A percentile compares a stretch with the other conserved stretches of the same genome.
Conservation (phyloP, 2,797 vertebrate genomes). For the Hyperoplus lanceolatus region DNA sequence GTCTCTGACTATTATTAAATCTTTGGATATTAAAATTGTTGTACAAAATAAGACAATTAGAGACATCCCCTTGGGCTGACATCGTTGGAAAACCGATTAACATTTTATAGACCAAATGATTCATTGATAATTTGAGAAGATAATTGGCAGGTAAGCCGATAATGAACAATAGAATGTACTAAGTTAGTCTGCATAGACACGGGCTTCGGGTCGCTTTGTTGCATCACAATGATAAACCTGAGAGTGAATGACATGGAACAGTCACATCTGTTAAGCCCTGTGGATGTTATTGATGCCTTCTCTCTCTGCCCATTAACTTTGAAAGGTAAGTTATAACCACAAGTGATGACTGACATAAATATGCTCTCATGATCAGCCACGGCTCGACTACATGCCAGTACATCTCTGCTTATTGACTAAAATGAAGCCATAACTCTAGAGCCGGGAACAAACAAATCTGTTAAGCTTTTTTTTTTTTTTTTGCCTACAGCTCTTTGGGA, state of each 20-base stretch:
- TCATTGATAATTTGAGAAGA: background rate
- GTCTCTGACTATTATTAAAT: background rate
- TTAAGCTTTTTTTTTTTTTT: conserved; percentile 5
- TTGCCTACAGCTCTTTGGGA: conserved; percentile 40
- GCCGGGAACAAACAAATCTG: conserved; percentile 53
- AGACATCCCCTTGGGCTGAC: background rate
- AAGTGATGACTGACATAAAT: conserved; percentile 43
- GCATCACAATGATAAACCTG: conserved; percentile 11
- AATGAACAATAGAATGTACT: background rate
- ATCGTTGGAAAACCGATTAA: background rate
- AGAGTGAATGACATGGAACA: conserved; percentile 54
- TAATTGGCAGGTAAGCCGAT: background rate
- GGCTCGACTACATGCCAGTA: conserved; percentile 12
- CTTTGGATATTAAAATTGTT: background rate
- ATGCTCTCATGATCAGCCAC: conserved; percentile 16
- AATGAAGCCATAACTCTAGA: conserved; percentile 49
- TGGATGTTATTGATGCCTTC: conserved; percentile 42
- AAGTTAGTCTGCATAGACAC: background rate
- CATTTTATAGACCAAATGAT: background rate
- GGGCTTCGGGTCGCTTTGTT: conserved; percentile 3
- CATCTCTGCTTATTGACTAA: conserved; percentile 47
- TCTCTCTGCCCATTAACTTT: conserved; percentile 59
- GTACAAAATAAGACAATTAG: background rate
- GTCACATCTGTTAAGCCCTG: conserved; percentile 49
- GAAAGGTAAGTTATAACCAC: conserved; percentile 52